Evolutionary conservation across 2,797 vertebrate genomes (phyloP).

Genomic region (Rhinophrynus dorsalis): DNA sequence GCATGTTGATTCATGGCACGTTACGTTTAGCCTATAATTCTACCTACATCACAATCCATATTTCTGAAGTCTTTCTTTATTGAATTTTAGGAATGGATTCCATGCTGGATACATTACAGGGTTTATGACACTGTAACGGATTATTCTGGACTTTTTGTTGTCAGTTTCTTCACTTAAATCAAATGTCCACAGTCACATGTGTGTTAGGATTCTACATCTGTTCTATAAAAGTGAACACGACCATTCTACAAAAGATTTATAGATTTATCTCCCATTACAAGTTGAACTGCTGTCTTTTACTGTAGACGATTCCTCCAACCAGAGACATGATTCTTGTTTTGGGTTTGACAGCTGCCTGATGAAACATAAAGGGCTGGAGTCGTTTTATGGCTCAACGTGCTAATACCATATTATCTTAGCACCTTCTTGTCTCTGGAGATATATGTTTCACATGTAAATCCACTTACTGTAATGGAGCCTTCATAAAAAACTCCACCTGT

Average conservation of each 20-base stretch:
- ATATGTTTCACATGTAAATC: constrained; percentile 43
- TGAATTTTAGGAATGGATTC: background rate
- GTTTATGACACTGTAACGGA: constrained; percentile 20
- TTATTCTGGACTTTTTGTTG: background rate
- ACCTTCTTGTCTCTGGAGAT: constrained; percentile 32
- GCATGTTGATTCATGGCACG: background rate
- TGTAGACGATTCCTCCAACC: background rate
- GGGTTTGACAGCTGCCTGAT: constrained; percentile 34
- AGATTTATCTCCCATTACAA: constrained; percentile 30
- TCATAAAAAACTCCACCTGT: constrained; percentile 34
- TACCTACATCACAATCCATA: background rate
- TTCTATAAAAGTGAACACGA: constrained; percentile 4
- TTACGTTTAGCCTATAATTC: background rate
- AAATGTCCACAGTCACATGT: constrained; percentile 1
- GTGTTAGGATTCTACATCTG: background rate
- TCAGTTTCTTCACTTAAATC: background rate
- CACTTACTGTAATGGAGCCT: constrained; percentile 26
- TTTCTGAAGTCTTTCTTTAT: constrained; percentile 17
- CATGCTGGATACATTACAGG: background rate
- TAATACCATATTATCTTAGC: constrained; percentile 40
- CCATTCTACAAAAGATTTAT: constrained; percentile 9
- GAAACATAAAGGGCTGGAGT: constrained; percentile 13
- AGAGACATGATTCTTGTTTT: constrained; percentile 20
- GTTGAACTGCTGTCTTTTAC: constrained; percentile 31
- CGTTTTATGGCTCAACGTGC: constrained; percentile 29